Evolutionary conservation across 2,888 invertebrate species (phyloP).

Genomic region (Tipula vernalis): DNA sequence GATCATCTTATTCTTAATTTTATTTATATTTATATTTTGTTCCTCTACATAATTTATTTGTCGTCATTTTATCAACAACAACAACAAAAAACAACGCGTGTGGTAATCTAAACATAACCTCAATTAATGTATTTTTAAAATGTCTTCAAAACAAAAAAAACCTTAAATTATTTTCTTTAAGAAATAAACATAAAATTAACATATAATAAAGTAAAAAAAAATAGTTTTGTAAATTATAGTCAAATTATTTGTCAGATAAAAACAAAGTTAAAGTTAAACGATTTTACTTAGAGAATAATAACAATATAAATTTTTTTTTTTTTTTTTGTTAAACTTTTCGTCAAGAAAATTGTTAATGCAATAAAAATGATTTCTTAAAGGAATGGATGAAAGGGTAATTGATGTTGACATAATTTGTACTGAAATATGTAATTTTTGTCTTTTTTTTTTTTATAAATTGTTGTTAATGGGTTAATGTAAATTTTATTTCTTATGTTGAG

Average conservation of each 20-base stretch:
- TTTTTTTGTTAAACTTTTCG: neutral
- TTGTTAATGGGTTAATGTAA: constrained; percentile 4
- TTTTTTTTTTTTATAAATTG: neutral
- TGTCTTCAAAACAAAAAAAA: neutral
- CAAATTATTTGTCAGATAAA: neutral
- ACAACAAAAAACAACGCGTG: neutral
- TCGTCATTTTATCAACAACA: neutral
- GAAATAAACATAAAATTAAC: constrained; percentile 4
- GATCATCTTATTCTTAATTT: neutral
- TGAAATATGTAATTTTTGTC: neutral
- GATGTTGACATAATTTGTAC: constrained; percentile 4
- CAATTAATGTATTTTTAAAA: constrained; percentile 4
- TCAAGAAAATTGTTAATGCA: neutral
- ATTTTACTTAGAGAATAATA: neutral
- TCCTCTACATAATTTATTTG: neutral
- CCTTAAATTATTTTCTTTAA: neutral
- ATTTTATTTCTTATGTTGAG: neutral
- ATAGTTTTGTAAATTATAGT: neutral
- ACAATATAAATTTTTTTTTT: neutral
- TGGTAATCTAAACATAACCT: constrained; percentile 4
- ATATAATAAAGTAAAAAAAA: neutral
- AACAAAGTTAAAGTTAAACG: neutral
- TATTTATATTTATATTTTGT: neutral
- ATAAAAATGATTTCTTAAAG: neutral
- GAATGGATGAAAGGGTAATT: neutral